Base-by-base conservation (phyloP, 2,113 vertebrate genomes). In the Poeciliopsis occidentalis region DNA sequence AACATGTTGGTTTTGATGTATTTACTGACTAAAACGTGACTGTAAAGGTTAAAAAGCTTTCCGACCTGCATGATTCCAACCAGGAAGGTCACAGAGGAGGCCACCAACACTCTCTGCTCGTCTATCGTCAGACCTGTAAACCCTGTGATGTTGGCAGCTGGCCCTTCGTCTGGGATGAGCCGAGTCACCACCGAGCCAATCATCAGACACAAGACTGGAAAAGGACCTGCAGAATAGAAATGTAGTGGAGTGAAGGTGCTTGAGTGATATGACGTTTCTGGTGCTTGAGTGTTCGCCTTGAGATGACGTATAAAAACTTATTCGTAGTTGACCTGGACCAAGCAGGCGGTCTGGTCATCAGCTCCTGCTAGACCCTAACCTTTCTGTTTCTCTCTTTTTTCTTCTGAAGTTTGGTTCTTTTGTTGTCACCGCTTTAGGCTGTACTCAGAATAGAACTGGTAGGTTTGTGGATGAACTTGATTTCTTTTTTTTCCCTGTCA, bases 131-230 rank as follows among this genome's bases (percentile, higher is more conserved):
- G 87, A 0, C 62, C 88, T 47, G 95, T 93, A 15, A 95, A 89
- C 32, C 32, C 92, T 0, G 92, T 91, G 37, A 87, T 85, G 67
- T 92, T 89, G 63, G 27, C 22, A 2, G 60, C 8, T 0, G 74
- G 73, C 19, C 90, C 88, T 0, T 78, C 39, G 0, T 94, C 94
- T 0, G 95, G 90, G 8, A 92, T 92, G 34, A 98, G 29, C 67
- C 93, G 93, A 30, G 91, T 80, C 39, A 99, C 97, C 0, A 89
- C 94, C 0, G 91, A 92, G 73, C 97, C 97, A 22, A 98, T 95
- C 98, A 99, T 98, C 84, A 96, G 86, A 85, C 96, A 96, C 69
- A 99, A 81, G 62, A 99, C 95, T 0, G 98, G 97, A 78, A 99
- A 99, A 0, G 98, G 95, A 87, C 98, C 87, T 90, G 66, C 7